Evolutionary conservation across 2,888 invertebrate species (phyloP).

Genomic region (Eucera pruinosa): DNA sequence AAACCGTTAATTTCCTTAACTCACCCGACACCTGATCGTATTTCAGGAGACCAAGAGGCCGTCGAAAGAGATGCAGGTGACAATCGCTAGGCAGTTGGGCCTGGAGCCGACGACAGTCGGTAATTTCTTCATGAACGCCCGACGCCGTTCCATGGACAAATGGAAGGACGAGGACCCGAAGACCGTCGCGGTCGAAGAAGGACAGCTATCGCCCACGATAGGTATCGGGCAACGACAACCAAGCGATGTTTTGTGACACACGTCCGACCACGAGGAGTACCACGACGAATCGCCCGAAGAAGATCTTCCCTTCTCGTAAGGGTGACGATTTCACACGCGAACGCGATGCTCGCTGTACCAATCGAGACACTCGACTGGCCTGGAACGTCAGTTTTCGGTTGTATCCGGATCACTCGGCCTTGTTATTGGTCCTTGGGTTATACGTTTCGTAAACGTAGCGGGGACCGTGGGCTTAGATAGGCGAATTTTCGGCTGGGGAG

Average conservation of each 20-base stretch:
- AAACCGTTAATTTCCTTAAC: no score
- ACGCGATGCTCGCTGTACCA: conserved; percentile 27
- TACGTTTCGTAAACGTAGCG: conserved; percentile 1
- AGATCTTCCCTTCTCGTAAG: conserved; percentile 83
- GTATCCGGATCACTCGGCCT: background rate
- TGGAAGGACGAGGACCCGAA: conserved; percentile 97
- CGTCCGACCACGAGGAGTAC: conserved; percentile 84
- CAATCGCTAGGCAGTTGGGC: conserved; percentile 98
- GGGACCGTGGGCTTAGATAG: background rate
- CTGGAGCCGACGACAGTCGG: conserved; percentile 99
- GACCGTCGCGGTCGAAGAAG: conserved; percentile 84
- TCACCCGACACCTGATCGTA: background rate
- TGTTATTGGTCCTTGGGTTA: no score
- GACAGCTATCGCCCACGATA: conserved; percentile 83
- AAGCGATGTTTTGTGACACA: conserved; percentile 84
- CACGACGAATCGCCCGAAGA: conserved; percentile 84
- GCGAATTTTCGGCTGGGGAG: no score
- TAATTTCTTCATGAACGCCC: conserved; percentile 99
- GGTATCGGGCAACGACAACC: conserved; percentile 83
- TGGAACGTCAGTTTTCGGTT: conserved; percentile 41
- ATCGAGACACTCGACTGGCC: conserved; percentile 13
- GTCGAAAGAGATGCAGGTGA: conserved; percentile 99
- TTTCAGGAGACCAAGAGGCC: conserved; percentile 98
- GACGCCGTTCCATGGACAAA: conserved; percentile 98
- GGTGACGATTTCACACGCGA: conserved; percentile 37